Conservation (phyloP, 1,140 invertebrate species). For the Aphidius ervi region DNA sequence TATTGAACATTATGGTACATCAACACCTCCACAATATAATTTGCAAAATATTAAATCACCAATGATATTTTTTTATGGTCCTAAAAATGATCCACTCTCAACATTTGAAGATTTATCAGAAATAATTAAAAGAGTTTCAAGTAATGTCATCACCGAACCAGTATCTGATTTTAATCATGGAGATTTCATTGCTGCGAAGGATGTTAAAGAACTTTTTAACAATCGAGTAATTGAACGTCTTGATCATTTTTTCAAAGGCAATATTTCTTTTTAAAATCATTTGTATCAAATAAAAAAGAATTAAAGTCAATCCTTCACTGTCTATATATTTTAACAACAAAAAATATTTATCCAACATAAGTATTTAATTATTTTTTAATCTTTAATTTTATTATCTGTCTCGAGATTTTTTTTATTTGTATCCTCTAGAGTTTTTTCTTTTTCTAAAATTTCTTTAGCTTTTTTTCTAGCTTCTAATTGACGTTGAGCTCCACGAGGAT, state of each 20-base stretch:
- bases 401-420: too few relatives aligned
- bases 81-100: slow-evolving; percentile 4
- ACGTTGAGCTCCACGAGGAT: slow-evolving; percentile 25
- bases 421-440: too few relatives aligned
- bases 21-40: not conserved
- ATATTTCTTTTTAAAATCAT: too few relatives aligned
- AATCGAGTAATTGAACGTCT: too few relatives aligned
- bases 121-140: not conserved
- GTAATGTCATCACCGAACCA: not conserved
- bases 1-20: not conserved
- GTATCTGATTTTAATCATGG: slow-evolving; percentile 6
- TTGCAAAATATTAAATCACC: slow-evolving; percentile 1
- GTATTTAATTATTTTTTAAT: too few relatives aligned
- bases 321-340: too few relatives aligned
- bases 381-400: too few relatives aligned
- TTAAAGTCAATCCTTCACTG: too few relatives aligned
- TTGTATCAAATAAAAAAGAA: too few relatives aligned
- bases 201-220: slow-evolving; percentile 1
- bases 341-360: too few relatives aligned
- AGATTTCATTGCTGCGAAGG: not conserved
- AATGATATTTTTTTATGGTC: not conserved
- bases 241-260: too few relatives aligned
- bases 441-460: too few relatives aligned
- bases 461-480: slow-evolving; percentile 30
- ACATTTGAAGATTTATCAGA: not conserved